These are phyloP conservation scores for Collichthys lucidus DNA, from an alignment of 2,113 vertebrate species.

Conservation along the genomic window DNA sequence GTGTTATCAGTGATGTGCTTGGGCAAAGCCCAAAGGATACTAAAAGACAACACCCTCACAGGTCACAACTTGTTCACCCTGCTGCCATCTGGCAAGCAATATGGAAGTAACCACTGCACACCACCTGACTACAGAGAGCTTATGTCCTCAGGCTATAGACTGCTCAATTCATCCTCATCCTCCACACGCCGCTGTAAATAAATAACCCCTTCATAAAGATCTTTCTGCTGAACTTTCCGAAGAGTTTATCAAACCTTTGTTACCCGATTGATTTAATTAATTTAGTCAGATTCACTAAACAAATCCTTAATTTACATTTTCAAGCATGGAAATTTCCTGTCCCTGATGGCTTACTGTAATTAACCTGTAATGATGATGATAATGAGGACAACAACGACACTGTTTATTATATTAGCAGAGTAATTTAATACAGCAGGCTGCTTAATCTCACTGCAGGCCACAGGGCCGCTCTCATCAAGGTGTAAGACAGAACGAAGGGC, in stretches of 20 bases:
- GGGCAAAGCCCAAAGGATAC: too few species aligned
- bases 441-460: slow-evolving; percentile 60
- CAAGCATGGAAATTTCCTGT: slow-evolving; percentile 43
- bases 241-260: slow-evolving; percentile 30
- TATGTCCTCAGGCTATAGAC: not conserved
- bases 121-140: not conserved
- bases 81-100: too few species aligned
- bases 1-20: too few species aligned
- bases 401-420: slow-evolving; percentile 56
- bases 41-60: too few species aligned
- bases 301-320: slow-evolving; percentile 62
- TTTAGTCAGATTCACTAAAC: slow-evolving; percentile 40
- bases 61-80: too few species aligned
- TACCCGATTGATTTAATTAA: slow-evolving; percentile 41
- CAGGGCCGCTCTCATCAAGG: slow-evolving; percentile 43
- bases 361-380: slow-evolving; percentile 59
- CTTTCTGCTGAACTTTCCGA: not conserved
- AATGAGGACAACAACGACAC: slow-evolving; percentile 58
- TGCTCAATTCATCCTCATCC: not conserved
- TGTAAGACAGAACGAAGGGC: slow-evolving; percentile 31
- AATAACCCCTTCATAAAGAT: not conserved
- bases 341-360: slow-evolving; percentile 54
- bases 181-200: not conserved
- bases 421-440: slow-evolving; percentile 54
- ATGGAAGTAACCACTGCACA: not conserved